A percentile compares a stretch with the other conserved stretches of the same genome.
Conservation (phyloP, 92 coral and sea anemone species). For the Virgularia gustaviana region DNA sequence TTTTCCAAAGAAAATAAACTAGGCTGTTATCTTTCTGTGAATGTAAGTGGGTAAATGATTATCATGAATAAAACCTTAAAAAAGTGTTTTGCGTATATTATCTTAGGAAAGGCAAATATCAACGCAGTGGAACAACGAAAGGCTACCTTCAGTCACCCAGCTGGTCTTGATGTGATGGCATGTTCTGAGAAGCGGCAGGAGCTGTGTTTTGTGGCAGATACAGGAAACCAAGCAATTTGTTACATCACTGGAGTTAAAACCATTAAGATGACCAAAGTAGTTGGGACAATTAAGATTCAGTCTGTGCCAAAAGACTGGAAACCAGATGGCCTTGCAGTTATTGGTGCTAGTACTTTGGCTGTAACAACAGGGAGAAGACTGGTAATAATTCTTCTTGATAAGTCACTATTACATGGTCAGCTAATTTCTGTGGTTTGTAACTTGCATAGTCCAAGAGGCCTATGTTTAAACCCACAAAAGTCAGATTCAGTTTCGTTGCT, state of each 20-base stretch:
- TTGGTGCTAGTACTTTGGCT: constrained; percentile 20
- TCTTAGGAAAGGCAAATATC: neutral
- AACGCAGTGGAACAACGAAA: neutral
- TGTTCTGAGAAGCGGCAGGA: constrained; percentile 25
- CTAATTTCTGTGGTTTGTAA: constrained; percentile 25
- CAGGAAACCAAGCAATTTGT: constrained; percentile 41
- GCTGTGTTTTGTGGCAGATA: constrained; percentile 48
- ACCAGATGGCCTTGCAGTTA: constrained; percentile 45
- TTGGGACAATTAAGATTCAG: constrained; percentile 45
- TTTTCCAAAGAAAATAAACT: too few relatives aligned
- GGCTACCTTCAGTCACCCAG: constrained; percentile 47
- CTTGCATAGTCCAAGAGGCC: constrained; percentile 42
- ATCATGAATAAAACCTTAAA: too few relatives aligned
- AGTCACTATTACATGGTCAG: constrained; percentile 43
- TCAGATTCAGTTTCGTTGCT: constrained; percentile 42
- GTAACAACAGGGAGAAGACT: constrained; percentile 31
- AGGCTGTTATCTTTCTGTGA: too few relatives aligned
- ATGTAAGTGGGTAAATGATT: too few relatives aligned
- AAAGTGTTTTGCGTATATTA: neutral
- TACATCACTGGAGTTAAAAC: constrained; percentile 28
- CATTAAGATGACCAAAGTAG: constrained; percentile 35
- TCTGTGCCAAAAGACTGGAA: constrained; percentile 37
- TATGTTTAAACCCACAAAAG: constrained; percentile 28
- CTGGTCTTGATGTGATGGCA: constrained; percentile 39
- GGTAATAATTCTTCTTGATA: constrained; percentile 29